Percentiles rank a stretch among this genome's conserved stretches.
Evolutionary conservation across 1,140 invertebrate genomes (phyloP).

Genomic region (Drosophila paulistorum): DNA sequence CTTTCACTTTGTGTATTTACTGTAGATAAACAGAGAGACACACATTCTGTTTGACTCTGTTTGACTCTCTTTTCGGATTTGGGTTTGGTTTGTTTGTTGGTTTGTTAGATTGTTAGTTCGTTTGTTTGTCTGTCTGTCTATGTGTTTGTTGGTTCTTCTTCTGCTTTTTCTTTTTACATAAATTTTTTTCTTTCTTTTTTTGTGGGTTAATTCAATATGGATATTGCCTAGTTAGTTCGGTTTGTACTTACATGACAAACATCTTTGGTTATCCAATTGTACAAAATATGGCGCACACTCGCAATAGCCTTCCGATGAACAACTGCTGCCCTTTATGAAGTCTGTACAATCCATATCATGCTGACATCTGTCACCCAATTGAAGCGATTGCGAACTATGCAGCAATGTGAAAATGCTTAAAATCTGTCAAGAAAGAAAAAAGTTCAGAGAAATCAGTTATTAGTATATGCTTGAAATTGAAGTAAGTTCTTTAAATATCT

Average conservation of each 20-base stretch:
- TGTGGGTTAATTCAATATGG: conserved; percentile 71
- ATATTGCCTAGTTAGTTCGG: conserved; percentile 46
- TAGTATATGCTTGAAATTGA: too few relatives aligned
- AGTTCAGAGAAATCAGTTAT: neutral
- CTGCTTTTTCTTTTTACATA: conserved; percentile 18
- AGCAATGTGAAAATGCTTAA: conserved; percentile 56
- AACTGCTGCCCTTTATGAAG: conserved; percentile 82
- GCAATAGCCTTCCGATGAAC: conserved; percentile 84
- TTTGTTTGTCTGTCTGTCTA: conserved; percentile 34
- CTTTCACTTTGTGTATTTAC: conserved; percentile 7
- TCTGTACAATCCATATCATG: conserved; percentile 83
- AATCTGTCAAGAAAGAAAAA: conserved; percentile 30
- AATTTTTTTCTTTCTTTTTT: conserved; percentile 7
- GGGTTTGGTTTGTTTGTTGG: neutral
- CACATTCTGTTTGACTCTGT: conserved; percentile 6
- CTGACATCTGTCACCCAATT: conserved; percentile 78
- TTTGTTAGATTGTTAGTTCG: neutral
- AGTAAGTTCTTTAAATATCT: too few relatives aligned
- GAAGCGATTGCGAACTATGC: conserved; percentile 42
- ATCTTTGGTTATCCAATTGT: conserved; percentile 86
- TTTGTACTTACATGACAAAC: conserved; percentile 87
- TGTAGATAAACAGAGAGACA: neutral
- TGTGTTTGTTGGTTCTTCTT: conserved; percentile 38
- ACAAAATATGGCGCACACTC: conserved; percentile 88
- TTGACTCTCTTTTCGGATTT: conserved; percentile 3